Percentiles rank a stretch among this genome's conserved stretches.
phyloP scores from a whole-genome alignment of 2,888 invertebrate species.

The Chymomyza amoena region DNA sequence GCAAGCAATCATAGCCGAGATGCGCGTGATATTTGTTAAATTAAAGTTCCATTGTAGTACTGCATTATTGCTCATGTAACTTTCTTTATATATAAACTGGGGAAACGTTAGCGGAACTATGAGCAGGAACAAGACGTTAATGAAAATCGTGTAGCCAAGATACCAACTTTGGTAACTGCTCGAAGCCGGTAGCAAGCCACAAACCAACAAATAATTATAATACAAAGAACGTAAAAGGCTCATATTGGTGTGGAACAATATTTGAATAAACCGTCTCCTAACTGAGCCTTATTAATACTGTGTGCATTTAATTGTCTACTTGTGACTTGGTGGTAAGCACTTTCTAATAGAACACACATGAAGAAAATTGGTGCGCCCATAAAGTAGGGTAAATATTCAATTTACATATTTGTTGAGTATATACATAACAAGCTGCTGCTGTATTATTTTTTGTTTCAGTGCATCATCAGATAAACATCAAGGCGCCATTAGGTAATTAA shows the following conservation, averaged over 20 bases:
- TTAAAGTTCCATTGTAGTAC: conserved; percentile 37
- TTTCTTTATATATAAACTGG: neutral
- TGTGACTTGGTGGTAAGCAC: neutral
- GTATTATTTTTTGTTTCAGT: neutral
- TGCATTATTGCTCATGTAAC: conserved; percentile 43
- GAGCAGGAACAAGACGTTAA: conserved; percentile 20
- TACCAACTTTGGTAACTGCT: conserved; percentile 16
- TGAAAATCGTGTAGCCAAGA: conserved; percentile 36
- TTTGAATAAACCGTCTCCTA: neutral
- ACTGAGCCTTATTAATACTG: neutral
- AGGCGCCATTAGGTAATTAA: neutral
- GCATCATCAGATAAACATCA: neutral
- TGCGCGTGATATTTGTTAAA: neutral
- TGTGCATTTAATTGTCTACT: neutral
- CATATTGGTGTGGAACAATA: neutral
- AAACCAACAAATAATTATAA: neutral
- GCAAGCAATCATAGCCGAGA: conserved; percentile 12
- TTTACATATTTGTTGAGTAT: neutral
- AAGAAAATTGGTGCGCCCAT: no score
- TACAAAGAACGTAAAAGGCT: neutral
- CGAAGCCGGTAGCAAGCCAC: neutral
- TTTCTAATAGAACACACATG: no score
- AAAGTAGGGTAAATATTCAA: no score
- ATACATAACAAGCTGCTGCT: neutral
- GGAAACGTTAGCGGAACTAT: conserved; percentile 23